Percentiles rank a stretch among this genome's conserved stretches.
Conservation (phyloP, 1,140 invertebrate species). For the Pogonomyrmex barbatus region DNA sequence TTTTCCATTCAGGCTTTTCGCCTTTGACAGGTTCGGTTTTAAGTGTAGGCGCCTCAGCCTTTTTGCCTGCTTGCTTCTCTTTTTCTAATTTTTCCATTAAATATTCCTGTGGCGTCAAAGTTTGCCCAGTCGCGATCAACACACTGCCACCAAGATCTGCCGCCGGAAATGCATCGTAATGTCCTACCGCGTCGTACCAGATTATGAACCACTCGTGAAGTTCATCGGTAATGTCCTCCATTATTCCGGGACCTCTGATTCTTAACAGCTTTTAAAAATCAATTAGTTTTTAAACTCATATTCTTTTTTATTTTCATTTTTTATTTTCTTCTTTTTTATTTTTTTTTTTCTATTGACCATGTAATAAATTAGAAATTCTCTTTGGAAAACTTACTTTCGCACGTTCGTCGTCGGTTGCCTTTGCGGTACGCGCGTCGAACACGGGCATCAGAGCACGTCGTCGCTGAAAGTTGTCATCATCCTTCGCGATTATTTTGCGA, state of each 20-base stretch:
- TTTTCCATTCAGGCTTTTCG: conserved; percentile 70
- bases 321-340: conserved; percentile 2
- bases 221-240: conserved; percentile 90
- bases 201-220: conserved; percentile 89
- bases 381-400: conserved; percentile 81
- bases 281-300: background rate
- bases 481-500: conserved; percentile 83
- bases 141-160: conserved; percentile 86
- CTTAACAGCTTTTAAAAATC: conserved; percentile 80
- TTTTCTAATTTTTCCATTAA: conserved; percentile 73
- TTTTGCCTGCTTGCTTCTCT: conserved; percentile 43
- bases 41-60: conserved; percentile 22
- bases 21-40: conserved; percentile 45
- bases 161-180: conserved; percentile 87
- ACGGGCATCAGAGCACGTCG: conserved; percentile 85
- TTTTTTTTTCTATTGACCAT: background rate
- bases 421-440: conserved; percentile 85
- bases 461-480: conserved; percentile 85
- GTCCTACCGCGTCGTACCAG: conserved; percentile 87
- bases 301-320: background rate
- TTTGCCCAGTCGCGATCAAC: conserved; percentile 86
- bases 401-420: conserved; percentile 87
- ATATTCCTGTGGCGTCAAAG: conserved; percentile 86
- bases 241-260: conserved; percentile 87
- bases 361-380: conserved; percentile 13